Conservation (phyloP, 2,797 vertebrate species). For the Enteromius thamalakanensis region DNA sequence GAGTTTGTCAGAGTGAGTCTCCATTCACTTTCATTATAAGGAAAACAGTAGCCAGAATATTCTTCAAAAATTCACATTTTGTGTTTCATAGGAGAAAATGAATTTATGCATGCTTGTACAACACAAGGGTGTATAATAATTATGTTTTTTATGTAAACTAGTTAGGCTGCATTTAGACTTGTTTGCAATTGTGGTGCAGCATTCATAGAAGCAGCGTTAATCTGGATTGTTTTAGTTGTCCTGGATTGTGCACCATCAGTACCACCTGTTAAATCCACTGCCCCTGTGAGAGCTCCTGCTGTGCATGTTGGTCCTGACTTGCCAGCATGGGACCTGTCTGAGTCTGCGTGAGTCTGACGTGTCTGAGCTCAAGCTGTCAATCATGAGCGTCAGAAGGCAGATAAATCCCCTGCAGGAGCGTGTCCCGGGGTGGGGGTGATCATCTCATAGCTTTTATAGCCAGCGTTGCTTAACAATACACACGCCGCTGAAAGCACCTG, state of each 20-base stretch:
- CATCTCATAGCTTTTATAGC: conserved; percentile 12
- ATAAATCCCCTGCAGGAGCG: conserved; percentile 23
- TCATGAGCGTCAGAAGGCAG: conserved; percentile 35
- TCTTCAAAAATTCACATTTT: neutral
- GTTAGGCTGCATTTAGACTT: neutral
- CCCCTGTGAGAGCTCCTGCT: conserved; percentile 12
- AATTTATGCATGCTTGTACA: neutral
- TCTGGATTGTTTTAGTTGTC: conserved; percentile 42
- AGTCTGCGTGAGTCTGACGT: conserved; percentile 21
- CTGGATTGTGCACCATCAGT: conserved; percentile 33
- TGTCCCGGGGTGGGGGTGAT: neutral
- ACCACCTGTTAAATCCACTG: conserved; percentile 51
- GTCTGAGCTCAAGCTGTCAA: conserved; percentile 49
- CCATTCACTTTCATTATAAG: neutral
- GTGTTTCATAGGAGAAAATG: neutral
- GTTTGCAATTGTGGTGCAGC: neutral
- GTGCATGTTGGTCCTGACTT: conserved; percentile 24
- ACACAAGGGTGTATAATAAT: neutral
- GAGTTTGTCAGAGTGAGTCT: neutral
- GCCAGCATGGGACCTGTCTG: conserved; percentile 15
- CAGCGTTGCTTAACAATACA: conserved; percentile 5
- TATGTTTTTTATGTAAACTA: no score
- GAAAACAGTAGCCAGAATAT: neutral
- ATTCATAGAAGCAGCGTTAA: conserved; percentile 22
- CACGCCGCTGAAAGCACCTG: neutral